These are phyloP conservation scores for Oligia strigilis DNA, from an alignment of 2,888 invertebrate genomes.

Conservation along the genomic window DNA sequence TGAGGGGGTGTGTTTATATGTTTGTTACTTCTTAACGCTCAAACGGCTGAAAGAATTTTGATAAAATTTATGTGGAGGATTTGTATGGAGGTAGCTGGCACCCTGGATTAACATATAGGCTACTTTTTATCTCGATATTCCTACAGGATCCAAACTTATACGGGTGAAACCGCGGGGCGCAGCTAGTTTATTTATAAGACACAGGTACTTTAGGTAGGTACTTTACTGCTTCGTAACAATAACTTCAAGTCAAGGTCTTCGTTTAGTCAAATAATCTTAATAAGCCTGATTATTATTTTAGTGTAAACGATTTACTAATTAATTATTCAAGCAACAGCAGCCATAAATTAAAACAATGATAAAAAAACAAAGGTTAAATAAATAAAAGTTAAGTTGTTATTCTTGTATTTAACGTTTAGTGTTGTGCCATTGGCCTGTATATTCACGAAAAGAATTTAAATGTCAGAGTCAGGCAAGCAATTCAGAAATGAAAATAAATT, in stretches of 20 bases:
- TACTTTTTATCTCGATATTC: no score
- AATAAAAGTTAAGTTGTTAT: slow-evolving; percentile 42
- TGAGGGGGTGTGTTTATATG: no score
- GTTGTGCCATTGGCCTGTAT: slow-evolving; percentile 51
- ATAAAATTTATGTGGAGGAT: no score
- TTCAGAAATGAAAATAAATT: slow-evolving; percentile 43
- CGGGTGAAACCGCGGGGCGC: no score
- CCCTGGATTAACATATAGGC: no score
- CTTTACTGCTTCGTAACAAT: neutral
- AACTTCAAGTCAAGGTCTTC: neutral
- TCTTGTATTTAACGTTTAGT: slow-evolving; percentile 41
- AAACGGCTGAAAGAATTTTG: no score
- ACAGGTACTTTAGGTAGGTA: no score
- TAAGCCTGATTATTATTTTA: slow-evolving; percentile 42
- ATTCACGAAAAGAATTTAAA: slow-evolving; percentile 43
- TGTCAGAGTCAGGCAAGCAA: slow-evolving; percentile 38
- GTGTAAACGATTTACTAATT: slow-evolving; percentile 41
- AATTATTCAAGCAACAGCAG: slow-evolving; percentile 35
- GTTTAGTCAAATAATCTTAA: slow-evolving; percentile 35
- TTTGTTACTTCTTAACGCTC: no score
- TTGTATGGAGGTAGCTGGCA: no score
- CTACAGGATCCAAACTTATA: no score
- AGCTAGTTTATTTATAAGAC: neutral
- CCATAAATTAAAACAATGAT: slow-evolving; percentile 52
- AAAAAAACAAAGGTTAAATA: slow-evolving; percentile 55